A percentile compares a stretch with the other conserved stretches of the same genome.
Evolutionary conservation across 2,797 vertebrate species (phyloP).

Genomic region (Neosilurus mollespiculum): DNA sequence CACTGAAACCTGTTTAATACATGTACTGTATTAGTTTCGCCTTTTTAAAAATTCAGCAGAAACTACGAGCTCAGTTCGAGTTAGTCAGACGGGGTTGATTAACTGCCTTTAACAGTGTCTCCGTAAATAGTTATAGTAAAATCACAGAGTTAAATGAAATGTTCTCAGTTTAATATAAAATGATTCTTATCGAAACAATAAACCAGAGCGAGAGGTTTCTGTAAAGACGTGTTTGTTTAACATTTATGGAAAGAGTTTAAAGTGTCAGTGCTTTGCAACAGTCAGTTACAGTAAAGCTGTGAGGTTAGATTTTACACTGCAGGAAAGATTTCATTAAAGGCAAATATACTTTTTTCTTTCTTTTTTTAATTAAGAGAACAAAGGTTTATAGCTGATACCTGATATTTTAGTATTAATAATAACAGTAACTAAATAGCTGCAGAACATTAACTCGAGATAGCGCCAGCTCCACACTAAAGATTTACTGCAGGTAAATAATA

Average conservation of each 20-base stretch:
- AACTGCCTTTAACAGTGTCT: neutral
- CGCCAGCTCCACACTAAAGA: neutral
- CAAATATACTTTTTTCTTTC: neutral
- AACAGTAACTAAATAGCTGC: neutral
- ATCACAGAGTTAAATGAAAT: neutral
- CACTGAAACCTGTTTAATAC: slow-evolving; percentile 8
- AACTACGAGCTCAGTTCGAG: neutral
- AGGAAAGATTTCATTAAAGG: neutral
- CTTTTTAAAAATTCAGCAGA: neutral
- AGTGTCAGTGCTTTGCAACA: neutral
- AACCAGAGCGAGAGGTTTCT: neutral
- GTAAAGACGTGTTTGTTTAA: neutral
- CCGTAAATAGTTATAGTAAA: neutral
- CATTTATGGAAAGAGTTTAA: neutral
- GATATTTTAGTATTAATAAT: neutral
- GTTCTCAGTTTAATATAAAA: neutral
- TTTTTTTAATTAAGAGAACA: neutral
- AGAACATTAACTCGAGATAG: neutral
- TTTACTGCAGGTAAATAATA: neutral
- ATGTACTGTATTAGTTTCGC: neutral
- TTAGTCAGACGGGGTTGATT: neutral
- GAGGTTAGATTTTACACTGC: neutral
- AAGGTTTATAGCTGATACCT: neutral
- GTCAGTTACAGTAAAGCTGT: neutral
- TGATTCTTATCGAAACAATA: neutral